These are phyloP conservation scores for Cygnus buccinator DNA, from an alignment of 2,113 vertebrate genomes.

Conservation along the genomic window DNA sequence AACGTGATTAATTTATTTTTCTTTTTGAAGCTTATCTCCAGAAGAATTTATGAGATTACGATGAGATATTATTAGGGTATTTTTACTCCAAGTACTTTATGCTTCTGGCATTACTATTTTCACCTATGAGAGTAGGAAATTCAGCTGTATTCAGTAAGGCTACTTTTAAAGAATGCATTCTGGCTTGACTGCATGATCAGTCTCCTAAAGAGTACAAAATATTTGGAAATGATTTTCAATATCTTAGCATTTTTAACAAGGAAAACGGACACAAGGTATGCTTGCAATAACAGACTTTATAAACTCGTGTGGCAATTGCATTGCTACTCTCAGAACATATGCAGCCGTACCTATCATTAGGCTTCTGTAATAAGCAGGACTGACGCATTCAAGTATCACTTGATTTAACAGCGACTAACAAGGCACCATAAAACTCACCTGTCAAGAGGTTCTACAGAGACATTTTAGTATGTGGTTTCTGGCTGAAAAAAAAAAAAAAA, in stretches of 20 bases:
- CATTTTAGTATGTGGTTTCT: neutral
- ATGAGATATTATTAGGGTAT: neutral
- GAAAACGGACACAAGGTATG: rapidly evolving
- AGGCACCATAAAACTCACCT: neutral
- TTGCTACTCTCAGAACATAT: neutral
- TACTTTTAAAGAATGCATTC: neutral
- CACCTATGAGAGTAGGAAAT: conserved; percentile 1
- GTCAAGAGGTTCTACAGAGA: neutral
- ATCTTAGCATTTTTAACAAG: neutral
- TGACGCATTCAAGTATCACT: neutral
- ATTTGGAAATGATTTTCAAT: neutral
- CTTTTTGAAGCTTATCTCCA: neutral
- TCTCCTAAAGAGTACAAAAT: neutral
- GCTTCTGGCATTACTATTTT: conserved; percentile 31
- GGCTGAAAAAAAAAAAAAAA: neutral
- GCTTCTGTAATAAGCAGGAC: neutral
- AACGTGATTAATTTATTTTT: neutral
- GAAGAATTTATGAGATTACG: neutral
- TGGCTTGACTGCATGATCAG: neutral
- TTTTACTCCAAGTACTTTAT: conserved; percentile 36
- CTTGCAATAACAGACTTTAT: neutral
- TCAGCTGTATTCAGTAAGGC: neutral
- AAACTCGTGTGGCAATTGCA: neutral
- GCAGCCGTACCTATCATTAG: neutral
- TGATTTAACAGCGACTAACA: neutral